These are phyloP conservation scores for Antennarius maculatus DNA, from an alignment of 2,797 vertebrate genomes.

Conservation along the genomic window DNA sequence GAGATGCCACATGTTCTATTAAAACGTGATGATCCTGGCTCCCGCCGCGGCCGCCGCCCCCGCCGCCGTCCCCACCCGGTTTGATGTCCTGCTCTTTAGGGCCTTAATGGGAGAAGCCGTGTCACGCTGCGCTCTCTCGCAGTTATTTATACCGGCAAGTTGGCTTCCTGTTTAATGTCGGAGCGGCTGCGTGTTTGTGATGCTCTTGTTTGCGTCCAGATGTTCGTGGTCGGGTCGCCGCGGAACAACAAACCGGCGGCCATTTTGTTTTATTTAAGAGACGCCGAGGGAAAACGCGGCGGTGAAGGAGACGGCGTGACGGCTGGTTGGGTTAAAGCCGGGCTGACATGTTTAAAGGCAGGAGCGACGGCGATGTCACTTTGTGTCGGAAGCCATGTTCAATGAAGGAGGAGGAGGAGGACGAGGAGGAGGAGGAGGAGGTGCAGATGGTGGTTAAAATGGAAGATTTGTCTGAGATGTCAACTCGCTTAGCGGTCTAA, in stretches of 20 bases:
- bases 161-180: slow-evolving; percentile 68
- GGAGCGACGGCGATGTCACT: slow-evolving; percentile 33
- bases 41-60: slow-evolving; percentile 31
- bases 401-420: background rate
- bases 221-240: slow-evolving; percentile 51
- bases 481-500: slow-evolving; percentile 43
- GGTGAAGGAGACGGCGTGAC: slow-evolving; percentile 28
- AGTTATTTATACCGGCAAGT: slow-evolving; percentile 61
- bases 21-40: slow-evolving; percentile 80
- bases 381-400: slow-evolving; percentile 25
- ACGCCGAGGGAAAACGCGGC: slow-evolving; percentile 37
- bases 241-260: slow-evolving; percentile 57
- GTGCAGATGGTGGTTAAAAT: slow-evolving; percentile 53
- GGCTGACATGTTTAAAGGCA: slow-evolving; percentile 24
- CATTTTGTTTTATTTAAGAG: slow-evolving; percentile 71
- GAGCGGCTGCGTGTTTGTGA: slow-evolving; percentile 53
- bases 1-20: slow-evolving; percentile 79
- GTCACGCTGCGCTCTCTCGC: slow-evolving; percentile 48
- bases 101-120: slow-evolving; percentile 76
- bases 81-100: slow-evolving; percentile 80
- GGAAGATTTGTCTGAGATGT: slow-evolving; percentile 53
- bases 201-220: slow-evolving; percentile 75
- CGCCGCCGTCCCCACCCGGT: slow-evolving; percentile 47
- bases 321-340: slow-evolving; percentile 26
- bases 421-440: background rate